A percentile compares a stretch with the other conserved stretches of the same genome.
These are phyloP conservation scores for Nesoenas mayeri DNA, from an alignment of 2,113 vertebrate species.

Conservation along the genomic window DNA sequence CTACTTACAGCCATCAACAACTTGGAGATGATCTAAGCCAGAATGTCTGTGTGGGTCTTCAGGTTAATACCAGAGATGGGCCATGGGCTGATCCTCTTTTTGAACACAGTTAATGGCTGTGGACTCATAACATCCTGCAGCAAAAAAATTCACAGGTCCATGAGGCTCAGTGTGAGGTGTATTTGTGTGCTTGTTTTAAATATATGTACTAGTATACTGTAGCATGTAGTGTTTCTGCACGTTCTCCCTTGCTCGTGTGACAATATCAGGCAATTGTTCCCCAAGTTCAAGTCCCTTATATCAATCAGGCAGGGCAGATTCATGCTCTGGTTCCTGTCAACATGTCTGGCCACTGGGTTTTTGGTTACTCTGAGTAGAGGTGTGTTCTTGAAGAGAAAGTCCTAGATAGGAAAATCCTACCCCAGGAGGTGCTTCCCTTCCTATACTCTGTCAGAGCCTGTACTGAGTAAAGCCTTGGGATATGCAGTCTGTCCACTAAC, in stretches of 20 bases:
- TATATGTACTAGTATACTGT: rapidly evolving
- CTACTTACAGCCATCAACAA: not conserved
- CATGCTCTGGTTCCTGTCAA: not conserved
- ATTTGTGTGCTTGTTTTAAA: not conserved
- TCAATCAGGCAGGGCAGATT: not conserved
- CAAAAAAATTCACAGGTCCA: not conserved
- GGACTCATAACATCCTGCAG: not conserved
- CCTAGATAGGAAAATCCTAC: not conserved
- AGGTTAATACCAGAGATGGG: not conserved
- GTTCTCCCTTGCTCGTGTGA: not conserved
- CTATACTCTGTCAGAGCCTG: not conserved
- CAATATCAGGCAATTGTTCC: not conserved
- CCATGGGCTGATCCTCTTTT: not conserved
- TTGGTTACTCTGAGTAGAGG: not conserved
- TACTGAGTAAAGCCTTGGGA: not conserved
- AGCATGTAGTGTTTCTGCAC: not conserved
- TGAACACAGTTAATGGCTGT: not conserved
- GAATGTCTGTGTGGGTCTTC: not conserved
- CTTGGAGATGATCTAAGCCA: not conserved
- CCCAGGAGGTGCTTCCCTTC: not conserved
- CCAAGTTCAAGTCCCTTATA: not conserved
- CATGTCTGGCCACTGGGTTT: not conserved
- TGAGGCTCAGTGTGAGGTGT: not conserved
- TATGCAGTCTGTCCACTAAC: not conserved
- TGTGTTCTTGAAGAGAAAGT: not conserved